A percentile compares a stretch with the other conserved stretches of the same genome.
These are phyloP conservation scores for Delphinapterus leucas DNA, from an alignment of 2,113 vertebrate genomes.

Conservation along the genomic window DNA sequence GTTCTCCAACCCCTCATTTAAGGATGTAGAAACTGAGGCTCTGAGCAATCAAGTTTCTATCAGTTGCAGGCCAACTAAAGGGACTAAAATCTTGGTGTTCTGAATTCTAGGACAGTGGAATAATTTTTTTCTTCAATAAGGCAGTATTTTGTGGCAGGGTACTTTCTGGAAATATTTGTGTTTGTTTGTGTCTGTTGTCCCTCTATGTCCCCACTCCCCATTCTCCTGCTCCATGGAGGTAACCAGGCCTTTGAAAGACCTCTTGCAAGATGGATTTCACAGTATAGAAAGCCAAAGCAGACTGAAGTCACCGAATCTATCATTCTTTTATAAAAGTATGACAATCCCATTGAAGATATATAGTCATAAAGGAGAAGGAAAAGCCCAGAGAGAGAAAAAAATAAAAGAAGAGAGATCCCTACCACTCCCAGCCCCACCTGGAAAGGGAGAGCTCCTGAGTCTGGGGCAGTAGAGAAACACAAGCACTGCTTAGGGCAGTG, in stretches of 20 bases:
- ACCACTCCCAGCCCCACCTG: not conserved
- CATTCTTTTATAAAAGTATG: not conserved
- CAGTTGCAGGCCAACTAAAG: not conserved
- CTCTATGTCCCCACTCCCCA: not conserved
- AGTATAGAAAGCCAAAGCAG: not conserved
- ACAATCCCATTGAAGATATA: not conserved
- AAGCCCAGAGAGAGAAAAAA: not conserved
- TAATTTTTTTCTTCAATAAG: not conserved
- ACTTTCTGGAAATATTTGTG: not conserved
- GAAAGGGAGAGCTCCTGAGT: not conserved
- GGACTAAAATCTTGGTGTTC: not conserved
- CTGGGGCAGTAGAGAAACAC: not conserved
- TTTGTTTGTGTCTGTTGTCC: not conserved
- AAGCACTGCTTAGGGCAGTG: not conserved
- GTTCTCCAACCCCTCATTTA: not conserved
- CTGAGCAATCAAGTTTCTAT: slow-evolving; percentile 2
- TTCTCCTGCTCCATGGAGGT: not conserved
- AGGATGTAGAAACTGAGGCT: not conserved
- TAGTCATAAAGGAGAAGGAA: not conserved
- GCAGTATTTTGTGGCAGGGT: not conserved
- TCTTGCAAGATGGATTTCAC: not conserved
- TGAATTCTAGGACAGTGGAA: not conserved
- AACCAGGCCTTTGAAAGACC: not conserved
- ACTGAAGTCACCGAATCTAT: not conserved
- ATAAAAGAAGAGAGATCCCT: not conserved